Evolutionary conservation across 2,888 invertebrate species (phyloP), one percentile per base, ranked within the genome.

Genomic region (Mythimna loreyi): DNA sequence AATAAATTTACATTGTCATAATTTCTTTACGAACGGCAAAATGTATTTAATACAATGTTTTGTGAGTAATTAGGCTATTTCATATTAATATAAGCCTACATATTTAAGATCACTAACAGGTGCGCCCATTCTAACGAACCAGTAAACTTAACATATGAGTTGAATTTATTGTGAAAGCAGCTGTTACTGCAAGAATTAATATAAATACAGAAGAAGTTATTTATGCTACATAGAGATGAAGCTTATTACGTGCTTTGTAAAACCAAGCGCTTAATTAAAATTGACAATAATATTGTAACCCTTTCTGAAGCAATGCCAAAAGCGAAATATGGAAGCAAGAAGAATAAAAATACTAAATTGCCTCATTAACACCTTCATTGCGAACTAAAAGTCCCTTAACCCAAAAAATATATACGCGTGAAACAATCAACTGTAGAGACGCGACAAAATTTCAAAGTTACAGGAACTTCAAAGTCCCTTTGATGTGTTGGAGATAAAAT

Each of bases 401-500:
- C 40, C 47, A 80, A 79, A 79, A 73, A 56, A 71, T 52, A 66
- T 67, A 58, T 65, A 58, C 57, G 43, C 57, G 61, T 76, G 67
- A 85, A 84, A 87, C 86, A 86, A 88, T 86, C 83, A 78, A 72
- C 73, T 68, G 53, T 68, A 77, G 80, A 75, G 85, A 82, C 67
- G 75, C 79, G 82, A 83, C 81, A 72, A 77, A 82, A 72, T 75
- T 82, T 83, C 77, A 80, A 84, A 87, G 82, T 85, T 78, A 75
- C 75, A 76, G 80, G 78, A 86, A 89, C 83, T 85, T 90, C 88
- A 90, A 90, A 90, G 89, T 84, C 83, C 63, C 89, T 92, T 91
- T 92, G 90, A 91, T 90, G 90, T 91, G 86, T 85, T 72, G 78
- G 80, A 89, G 90, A 91, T 91, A 90, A 90, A 90, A 91, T 91